Evolutionary conservation across 2,113 vertebrate species (phyloP), one percentile per base, ranked within the genome.

Genomic region (Poecilia latipinna): DNA sequence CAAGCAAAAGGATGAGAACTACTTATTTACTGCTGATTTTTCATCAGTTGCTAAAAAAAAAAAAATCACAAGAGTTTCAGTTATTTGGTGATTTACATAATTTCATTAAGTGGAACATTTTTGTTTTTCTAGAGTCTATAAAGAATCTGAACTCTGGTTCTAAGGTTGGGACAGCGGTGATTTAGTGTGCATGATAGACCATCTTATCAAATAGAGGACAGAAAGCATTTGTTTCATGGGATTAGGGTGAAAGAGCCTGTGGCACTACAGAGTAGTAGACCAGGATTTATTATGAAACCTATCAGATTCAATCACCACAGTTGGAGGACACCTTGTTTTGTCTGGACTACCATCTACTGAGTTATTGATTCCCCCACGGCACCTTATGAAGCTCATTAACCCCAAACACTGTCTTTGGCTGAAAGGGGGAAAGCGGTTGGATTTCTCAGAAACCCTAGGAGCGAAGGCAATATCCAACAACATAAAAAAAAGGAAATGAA

Each of bases 281-380:
- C 67, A 74, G 71, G 73, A 44, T 65, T 75, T 66, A 73, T 78
- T 85, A 90, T 88, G 86, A 87, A 90, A 84, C 75, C 70, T 54
- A 37, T 86, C 82, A 83, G 67, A 80, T 86, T 89, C 86, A 86
- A 92, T 91, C 86, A 85, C n/a, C 68, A 28, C 60, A 62, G 66
- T 70, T 42, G 62, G 71, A 79, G 75, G 77, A 83, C 80, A 62
- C 82, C 77, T 82, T 79, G 65, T 86, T 84, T 74, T 48, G 63
- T 72, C 85, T 89, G 42, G 62, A 70, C 75, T 72, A 54, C 54
- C 68, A 68, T 65, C 65, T 65, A 77, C 88, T 7, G 44, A 77
- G 54, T 70, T 86, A 92, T 92, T 10, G 86, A 91, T 91, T 74
- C 42, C 60, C 8, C 67, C 4, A 64, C 74, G 54, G 82, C 82